phyloP scores from a whole-genome alignment of 2,797 vertebrate genomes.

The Sebastes elongatus region DNA sequence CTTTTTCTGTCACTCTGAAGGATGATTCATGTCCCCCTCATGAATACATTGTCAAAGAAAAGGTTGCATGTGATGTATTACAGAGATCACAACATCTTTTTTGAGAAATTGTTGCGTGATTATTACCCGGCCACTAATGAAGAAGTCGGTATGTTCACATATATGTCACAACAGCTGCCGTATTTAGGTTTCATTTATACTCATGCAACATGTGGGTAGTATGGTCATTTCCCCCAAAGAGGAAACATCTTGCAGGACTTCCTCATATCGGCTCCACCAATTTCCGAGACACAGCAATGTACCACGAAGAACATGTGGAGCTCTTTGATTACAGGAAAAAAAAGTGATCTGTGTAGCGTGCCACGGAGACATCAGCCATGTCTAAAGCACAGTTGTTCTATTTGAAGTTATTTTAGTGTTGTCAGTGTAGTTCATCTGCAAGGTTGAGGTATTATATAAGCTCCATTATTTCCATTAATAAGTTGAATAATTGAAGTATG shows the following conservation, averaged over 20 bases:
- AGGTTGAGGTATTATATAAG: background rate
- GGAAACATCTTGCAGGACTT: conserved; percentile 79
- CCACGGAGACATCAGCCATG: background rate
- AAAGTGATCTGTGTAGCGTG: background rate
- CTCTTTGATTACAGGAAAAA: conserved; percentile 10
- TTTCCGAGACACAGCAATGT: conserved; percentile 42
- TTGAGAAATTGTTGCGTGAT: conserved; percentile 19
- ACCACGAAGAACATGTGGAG: conserved; percentile 16
- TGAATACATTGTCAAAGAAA: background rate
- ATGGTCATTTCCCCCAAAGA: conserved; percentile 44
- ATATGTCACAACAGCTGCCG: conserved; percentile 39
- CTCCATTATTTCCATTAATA: background rate
- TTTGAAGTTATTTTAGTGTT: background rate
- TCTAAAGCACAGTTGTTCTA: background rate
- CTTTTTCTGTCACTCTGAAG: background rate
- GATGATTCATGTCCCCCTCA: conserved; percentile 14
- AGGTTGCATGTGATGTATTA: background rate
- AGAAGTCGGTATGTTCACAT: conserved; percentile 41
- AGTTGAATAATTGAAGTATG: background rate
- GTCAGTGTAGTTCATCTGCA: background rate
- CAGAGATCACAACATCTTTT: background rate
- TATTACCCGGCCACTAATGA: background rate
- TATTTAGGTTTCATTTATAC: conserved; percentile 33
- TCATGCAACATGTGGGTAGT: conserved; percentile 34
- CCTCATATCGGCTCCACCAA: conserved; percentile 54